Conservation (phyloP, 2,113 vertebrate species). For the Mormoops blainvillei region DNA sequence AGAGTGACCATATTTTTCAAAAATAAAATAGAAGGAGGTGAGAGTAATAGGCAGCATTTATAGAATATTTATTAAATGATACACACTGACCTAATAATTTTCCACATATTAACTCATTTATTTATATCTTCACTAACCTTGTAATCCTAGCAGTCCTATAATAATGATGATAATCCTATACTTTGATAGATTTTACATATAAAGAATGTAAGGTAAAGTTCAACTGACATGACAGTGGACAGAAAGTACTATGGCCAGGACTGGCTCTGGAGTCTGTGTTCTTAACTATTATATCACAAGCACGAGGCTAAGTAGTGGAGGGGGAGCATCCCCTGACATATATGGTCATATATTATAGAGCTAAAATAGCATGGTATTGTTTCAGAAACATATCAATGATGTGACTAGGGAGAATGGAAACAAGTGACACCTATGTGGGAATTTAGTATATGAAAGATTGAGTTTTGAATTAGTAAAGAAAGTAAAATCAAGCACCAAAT, state of each 20-base stretch:
- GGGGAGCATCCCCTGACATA: background rate
- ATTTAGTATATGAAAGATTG: background rate
- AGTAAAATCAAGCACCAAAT: constrained; percentile 6
- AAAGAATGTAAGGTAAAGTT: background rate
- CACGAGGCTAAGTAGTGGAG: background rate
- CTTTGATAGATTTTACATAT: background rate
- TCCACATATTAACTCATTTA: background rate
- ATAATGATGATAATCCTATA: background rate
- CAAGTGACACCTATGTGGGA: background rate
- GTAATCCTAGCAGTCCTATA: background rate
- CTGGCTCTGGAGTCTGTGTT: background rate
- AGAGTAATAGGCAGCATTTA: background rate
- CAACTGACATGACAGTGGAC: background rate
- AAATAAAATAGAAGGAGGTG: background rate
- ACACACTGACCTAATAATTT: background rate
- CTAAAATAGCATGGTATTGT: background rate
- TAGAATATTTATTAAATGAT: background rate
- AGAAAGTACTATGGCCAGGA: background rate
- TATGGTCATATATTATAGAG: background rate
- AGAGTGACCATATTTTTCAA: background rate
- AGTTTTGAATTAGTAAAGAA: background rate
- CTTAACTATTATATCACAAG: background rate
- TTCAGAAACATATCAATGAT: background rate
- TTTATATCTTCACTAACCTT: background rate
- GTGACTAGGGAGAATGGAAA: background rate